Evolutionary conservation across 2,888 invertebrate species (phyloP).

Genomic region (Ditula angustiorana): DNA sequence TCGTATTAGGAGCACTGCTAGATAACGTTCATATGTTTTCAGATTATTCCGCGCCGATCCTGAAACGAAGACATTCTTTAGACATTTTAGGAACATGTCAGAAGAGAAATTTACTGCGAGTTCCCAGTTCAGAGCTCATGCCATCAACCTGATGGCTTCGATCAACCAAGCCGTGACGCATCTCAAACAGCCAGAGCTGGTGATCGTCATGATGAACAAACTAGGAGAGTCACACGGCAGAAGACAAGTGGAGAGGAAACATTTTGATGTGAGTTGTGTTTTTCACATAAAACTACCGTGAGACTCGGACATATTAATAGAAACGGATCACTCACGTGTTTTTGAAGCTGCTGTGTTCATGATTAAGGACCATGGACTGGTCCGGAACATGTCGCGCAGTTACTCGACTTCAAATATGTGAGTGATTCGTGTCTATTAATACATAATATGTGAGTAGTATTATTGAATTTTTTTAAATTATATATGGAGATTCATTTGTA

Average conservation of each 20-base stretch:
- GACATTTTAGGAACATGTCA: constrained; percentile 52
- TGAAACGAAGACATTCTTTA: constrained; percentile 61
- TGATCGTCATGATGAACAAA: constrained; percentile 63
- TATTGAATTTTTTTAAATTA: too few relatives aligned
- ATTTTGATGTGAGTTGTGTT: constrained; percentile 61
- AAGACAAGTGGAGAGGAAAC: constrained; percentile 51
- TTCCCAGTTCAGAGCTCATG: constrained; percentile 65
- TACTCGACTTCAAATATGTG: too few relatives aligned
- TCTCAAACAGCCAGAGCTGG: constrained; percentile 63
- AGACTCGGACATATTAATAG: too few relatives aligned
- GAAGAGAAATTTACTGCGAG: constrained; percentile 55
- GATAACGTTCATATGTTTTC: constrained; percentile 19
- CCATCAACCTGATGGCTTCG: constrained; percentile 64
- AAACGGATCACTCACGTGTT: too few relatives aligned
- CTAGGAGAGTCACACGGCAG: constrained; percentile 62
- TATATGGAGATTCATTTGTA: too few relatives aligned
- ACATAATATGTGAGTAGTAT: too few relatives aligned
- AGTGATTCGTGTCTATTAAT: too few relatives aligned
- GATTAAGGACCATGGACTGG: too few relatives aligned
- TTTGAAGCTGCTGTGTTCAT: too few relatives aligned
- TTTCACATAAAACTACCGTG: too few relatives aligned
- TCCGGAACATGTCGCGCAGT: too few relatives aligned
- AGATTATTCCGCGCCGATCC: constrained; percentile 63
- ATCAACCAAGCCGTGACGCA: constrained; percentile 58
- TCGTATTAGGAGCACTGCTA: neutral